Base-by-base conservation (phyloP, 2,888 invertebrate genomes). In the Odontothrips loti region DNA sequence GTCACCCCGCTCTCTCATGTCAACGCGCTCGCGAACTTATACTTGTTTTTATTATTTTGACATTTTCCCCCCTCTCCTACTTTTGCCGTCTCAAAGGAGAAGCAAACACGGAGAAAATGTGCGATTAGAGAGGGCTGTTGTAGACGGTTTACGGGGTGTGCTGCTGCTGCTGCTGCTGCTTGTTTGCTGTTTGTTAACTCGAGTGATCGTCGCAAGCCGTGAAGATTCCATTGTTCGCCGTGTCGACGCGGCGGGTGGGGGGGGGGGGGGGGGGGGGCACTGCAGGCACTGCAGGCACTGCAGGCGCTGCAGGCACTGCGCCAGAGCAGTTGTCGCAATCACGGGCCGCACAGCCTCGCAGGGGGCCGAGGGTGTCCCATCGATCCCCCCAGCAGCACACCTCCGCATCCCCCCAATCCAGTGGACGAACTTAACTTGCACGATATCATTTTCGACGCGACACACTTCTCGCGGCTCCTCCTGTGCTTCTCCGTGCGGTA, bases 101-200 rank as follows among this genome's bases (percentile, higher is more conserved):
- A 75, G 68, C 27, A 75, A 75, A 75, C 68, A 75, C 68, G 58
- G 15, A 15, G 20, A 6, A 75, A 75, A 75, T 75, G 68, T 75
- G 68, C 68, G 68, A 75, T 75, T 75, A 75, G 12, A 75, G 68
- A 27, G 68, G 27, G 68, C 68, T 75, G 8, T 58, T 43, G 34
- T 43, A 43, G 34, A 43, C 34, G n/a, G 58, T 58, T n/a, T 58
- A 17, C 51, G 51, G 15, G 51, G 9, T 12, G 48, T 51, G 68
- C 23, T n/a, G n/a, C n/a, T n/a, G n/a, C n/a, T n/a, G n/a, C n/a
- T n/a, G n/a, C 34, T 43, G 3, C 34, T 2, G 34, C 34, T 43
- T 75, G 68, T 75, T 75, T 75, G 68, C 68, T 75, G 68, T 75
- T 75, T 75, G 68, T 75, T 75, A 75, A 27, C 58, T 58, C 58